phyloP scores from a whole-genome alignment of 92 coral and sea anemone genomes.

The Micromussa lordhowensis region DNA sequence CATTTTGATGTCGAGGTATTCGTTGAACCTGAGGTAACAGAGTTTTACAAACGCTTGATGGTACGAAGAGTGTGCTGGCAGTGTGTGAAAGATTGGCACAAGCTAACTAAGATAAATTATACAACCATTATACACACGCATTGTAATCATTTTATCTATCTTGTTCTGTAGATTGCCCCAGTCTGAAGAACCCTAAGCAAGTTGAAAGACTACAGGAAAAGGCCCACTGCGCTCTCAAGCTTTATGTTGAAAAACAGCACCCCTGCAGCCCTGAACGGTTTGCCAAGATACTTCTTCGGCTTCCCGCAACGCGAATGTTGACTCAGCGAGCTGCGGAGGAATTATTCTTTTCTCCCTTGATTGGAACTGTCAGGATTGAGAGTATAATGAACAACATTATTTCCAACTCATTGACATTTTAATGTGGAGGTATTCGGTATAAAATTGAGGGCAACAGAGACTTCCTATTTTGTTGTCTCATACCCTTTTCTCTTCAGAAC shows the following conservation, averaged over 20 bases:
- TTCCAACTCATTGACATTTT: conserved; percentile 59
- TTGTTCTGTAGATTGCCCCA: conserved; percentile 32
- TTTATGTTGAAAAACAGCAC: conserved; percentile 69
- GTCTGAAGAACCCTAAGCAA: conserved; percentile 71
- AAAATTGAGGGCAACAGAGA: neutral
- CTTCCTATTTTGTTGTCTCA: neutral
- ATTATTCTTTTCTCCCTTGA: conserved; percentile 90
- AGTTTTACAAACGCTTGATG: no score
- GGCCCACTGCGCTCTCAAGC: conserved; percentile 89
- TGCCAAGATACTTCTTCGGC: conserved; percentile 87
- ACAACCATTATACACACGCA: no score
- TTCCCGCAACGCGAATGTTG: conserved; percentile 85
- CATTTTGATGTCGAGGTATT: no score
- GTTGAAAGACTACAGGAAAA: conserved; percentile 89
- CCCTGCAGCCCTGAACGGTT: conserved; percentile 84
- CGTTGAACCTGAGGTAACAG: no score
- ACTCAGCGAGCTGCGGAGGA: conserved; percentile 85
- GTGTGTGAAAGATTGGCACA: no score
- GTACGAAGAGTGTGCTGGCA: no score
- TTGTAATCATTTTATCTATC: neutral
- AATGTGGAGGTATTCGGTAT: neutral
- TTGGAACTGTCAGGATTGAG: conserved; percentile 90
- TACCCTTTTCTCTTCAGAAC: no score
- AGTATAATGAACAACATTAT: conserved; percentile 92
- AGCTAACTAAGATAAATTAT: no score